Evolutionary conservation across 1,140 invertebrate genomes (phyloP).

Genomic region (Sinella curviseta): DNA sequence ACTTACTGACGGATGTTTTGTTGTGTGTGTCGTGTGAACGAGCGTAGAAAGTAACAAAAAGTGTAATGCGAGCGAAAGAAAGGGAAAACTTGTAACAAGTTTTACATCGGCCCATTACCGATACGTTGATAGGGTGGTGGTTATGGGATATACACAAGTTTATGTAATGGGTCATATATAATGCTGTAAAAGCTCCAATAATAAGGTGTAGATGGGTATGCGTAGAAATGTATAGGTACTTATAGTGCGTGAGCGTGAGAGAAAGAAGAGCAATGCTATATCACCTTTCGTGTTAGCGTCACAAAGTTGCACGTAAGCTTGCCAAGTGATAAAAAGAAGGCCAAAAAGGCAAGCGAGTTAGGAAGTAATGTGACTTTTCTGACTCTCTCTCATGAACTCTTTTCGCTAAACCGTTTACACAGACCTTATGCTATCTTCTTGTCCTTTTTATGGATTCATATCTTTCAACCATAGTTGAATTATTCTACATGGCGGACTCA

Average conservation of each 20-base stretch:
- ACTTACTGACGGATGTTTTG: not conserved
- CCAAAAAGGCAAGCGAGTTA: too few species aligned
- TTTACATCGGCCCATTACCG: constrained; percentile 6
- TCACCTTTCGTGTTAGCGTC: too few species aligned
- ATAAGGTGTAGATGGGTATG: not conserved
- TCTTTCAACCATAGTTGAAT: not conserved
- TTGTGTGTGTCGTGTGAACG: too few species aligned
- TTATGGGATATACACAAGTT: too few species aligned
- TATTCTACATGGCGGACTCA: too few species aligned
- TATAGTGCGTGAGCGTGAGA: not conserved
- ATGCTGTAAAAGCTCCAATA: too few species aligned
- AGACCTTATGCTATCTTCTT: not conserved
- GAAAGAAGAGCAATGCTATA: not conserved
- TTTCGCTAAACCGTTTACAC: not conserved
- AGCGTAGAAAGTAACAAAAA: too few species aligned
- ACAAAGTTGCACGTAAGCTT: too few species aligned
- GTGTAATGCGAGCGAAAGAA: not conserved
- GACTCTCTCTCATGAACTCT: not conserved
- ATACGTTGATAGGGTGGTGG: not conserved
- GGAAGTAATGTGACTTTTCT: not conserved
- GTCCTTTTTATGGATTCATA: not conserved
- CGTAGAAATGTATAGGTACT: not conserved
- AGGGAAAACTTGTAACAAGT: constrained; percentile 9
- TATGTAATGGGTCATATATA: too few species aligned
- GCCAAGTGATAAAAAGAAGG: not conserved